Percentiles rank a stretch among this genome's conserved stretches.
Conservation (phyloP, 2,797 vertebrate genomes). For the Urophycis tenuis region DNA sequence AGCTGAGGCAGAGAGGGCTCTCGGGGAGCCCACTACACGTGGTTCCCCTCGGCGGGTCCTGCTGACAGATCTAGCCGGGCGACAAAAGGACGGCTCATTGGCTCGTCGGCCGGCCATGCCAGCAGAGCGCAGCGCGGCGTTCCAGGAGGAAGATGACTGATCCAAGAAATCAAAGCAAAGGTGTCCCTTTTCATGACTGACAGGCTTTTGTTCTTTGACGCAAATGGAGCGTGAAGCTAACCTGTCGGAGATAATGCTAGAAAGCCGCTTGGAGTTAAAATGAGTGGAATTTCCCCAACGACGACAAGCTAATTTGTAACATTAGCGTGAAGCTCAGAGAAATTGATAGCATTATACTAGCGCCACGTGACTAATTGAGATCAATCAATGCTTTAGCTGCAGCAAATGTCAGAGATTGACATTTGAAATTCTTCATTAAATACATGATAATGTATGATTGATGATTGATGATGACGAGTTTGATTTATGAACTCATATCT, state of each 20-base stretch:
- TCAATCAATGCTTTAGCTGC: constrained; percentile 4
- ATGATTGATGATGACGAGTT: too few relatives aligned
- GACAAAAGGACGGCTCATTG: background rate
- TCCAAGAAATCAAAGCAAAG: background rate
- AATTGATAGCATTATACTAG: background rate
- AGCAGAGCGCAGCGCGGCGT: background rate
- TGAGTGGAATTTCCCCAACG: background rate
- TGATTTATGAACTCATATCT: background rate
- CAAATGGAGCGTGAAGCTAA: background rate
- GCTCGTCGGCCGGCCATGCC: background rate
- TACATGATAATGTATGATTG: background rate
- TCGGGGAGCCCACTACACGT: background rate
- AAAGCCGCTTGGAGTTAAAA: background rate
- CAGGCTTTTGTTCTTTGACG: background rate
- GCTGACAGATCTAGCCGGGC: background rate
- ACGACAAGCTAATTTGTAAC: background rate
- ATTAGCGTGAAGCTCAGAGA: background rate
- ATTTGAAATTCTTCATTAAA: background rate
- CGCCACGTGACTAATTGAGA: background rate
- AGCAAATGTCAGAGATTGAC: constrained; percentile 1
- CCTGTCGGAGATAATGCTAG: background rate
- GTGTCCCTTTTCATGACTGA: background rate
- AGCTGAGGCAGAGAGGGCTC: background rate
- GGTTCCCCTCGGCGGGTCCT: background rate
- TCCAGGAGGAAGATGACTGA: background rate